phyloP scores from a whole-genome alignment of 2,888 invertebrate genomes.

The Psylliodes chrysocephalus region DNA sequence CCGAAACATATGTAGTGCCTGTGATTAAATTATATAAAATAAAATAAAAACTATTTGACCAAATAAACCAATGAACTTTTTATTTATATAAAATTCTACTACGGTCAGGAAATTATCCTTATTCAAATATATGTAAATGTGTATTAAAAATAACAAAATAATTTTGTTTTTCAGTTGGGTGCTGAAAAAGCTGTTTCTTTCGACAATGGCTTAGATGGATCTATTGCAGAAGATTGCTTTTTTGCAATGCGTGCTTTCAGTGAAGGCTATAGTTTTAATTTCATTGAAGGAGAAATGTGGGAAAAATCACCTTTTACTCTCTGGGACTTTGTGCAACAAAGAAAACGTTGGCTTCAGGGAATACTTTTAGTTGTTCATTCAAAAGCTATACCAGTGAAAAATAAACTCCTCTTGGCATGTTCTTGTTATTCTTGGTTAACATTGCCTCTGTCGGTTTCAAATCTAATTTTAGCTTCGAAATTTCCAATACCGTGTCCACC shows the following conservation, averaged over 20 bases:
- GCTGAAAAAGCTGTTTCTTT: slow-evolving; percentile 94
- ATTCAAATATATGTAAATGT: too few relatives aligned
- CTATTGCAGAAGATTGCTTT: slow-evolving; percentile 97
- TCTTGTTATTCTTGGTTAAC: slow-evolving; percentile 97
- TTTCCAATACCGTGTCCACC: slow-evolving; percentile 90
- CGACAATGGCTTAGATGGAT: slow-evolving; percentile 96
- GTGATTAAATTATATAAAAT: too few relatives aligned
- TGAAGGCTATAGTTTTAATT: slow-evolving; percentile 92
- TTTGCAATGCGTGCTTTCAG: slow-evolving; percentile 96
- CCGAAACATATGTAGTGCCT: too few relatives aligned
- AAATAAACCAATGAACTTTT: too few relatives aligned
- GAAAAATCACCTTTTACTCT: slow-evolving; percentile 96
- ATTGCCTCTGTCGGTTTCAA: slow-evolving; percentile 90
- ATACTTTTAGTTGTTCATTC: slow-evolving; percentile 90
- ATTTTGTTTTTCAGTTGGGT: slow-evolving; percentile 72
- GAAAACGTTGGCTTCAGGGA: slow-evolving; percentile 96
- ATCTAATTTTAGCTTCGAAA: slow-evolving; percentile 80
- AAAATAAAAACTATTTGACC: too few relatives aligned
- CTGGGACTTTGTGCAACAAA: slow-evolving; percentile 94
- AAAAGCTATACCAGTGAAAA: slow-evolving; percentile 79
- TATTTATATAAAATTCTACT: too few relatives aligned
- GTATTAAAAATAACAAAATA: too few relatives aligned
- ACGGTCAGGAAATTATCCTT: too few relatives aligned
- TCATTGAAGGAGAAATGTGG: slow-evolving; percentile 99
- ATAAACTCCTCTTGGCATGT: slow-evolving; percentile 74